Evolutionary conservation across 2,888 invertebrate genomes (phyloP), one percentile per base, ranked within the genome.

Genomic region (Calameuta filiformis): DNA sequence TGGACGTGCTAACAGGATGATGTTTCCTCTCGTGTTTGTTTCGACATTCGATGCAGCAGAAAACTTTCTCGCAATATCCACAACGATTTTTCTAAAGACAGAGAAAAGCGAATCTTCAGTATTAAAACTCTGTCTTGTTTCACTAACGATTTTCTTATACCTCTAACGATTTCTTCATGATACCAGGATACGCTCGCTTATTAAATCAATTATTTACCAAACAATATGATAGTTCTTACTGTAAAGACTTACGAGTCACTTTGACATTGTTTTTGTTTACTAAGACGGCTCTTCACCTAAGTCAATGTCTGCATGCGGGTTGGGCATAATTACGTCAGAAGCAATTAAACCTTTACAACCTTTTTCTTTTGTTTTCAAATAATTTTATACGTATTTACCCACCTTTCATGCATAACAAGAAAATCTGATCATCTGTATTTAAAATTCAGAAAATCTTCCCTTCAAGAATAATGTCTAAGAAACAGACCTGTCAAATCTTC

Each of bases 21-120:
- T 87, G 88, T 34, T 80, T 88, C 40, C 81, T 78, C 69, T 88
- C 85, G 79, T 90, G 90, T 11, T 83, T 83, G 73, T 81, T 81
- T 68, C 89, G 86, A 78, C 90, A 90, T 23, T 83, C 82, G 1
- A 56, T 81, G 73, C 90, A 90, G 78, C 90, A 90, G 77, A 90
- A 90, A 0, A 87, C 75, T 73, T 90, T 88, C 40, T 83, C 83
- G 79, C 90, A 90, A 68, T 84, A 80, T 71, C 84, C 85, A 80
- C 90, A 90, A 68, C 84, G 85, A 76, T 84, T 86, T 12, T 84
- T 79, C 87, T 87, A 81, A 33, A 12, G 31, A 33, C 31, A 33
- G 31, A 33, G 71, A 71, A 71, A 33, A 9, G 23, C 23, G 56
- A 6, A 56, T 56, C 56, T 56, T 56, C 56, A 56, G 56, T 56